Conservation (phyloP, 30 jellyfish, hydroid and myxozoan species). For the Pseudorhiza aurosa region DNA sequence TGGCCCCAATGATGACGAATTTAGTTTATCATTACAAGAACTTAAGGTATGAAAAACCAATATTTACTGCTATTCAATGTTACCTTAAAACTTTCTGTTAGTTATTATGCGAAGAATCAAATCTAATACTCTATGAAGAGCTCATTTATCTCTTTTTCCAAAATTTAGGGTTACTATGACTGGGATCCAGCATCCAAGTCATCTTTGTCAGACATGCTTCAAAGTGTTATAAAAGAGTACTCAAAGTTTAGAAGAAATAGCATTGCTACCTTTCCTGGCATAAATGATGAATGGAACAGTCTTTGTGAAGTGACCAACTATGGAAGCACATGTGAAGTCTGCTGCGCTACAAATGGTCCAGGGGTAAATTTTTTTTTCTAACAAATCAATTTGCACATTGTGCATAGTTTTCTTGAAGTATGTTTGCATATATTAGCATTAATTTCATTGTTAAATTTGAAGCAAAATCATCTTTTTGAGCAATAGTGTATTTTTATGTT, state of each 20-base stretch:
- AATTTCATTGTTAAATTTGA: no score
- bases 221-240: constrained; percentile 19
- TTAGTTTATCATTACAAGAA: constrained; percentile 12
- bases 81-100: no score
- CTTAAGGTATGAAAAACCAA: constrained; percentile 30
- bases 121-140: no score
- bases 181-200: constrained; percentile 52
- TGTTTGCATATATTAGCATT: no score
- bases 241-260: constrained; percentile 1
- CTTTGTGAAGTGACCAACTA: constrained; percentile 45
- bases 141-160: constrained; percentile 20
- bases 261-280: constrained; percentile 29
- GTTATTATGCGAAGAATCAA: no score
- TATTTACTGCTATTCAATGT: no score
- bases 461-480: no score
- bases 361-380: constrained; percentile 44
- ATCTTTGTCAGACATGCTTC: constrained; percentile 36
- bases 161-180: constrained; percentile 50
- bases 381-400: not conserved
- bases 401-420: not conserved
- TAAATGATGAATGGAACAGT: constrained; percentile 58
- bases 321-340: constrained; percentile 29
- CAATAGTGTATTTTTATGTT: no score
- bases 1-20: constrained; percentile 65
- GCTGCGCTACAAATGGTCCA: constrained; percentile 23